Evolutionary conservation across 2,888 invertebrate species (phyloP).

Genomic region (Eristalinus aeneus): DNA sequence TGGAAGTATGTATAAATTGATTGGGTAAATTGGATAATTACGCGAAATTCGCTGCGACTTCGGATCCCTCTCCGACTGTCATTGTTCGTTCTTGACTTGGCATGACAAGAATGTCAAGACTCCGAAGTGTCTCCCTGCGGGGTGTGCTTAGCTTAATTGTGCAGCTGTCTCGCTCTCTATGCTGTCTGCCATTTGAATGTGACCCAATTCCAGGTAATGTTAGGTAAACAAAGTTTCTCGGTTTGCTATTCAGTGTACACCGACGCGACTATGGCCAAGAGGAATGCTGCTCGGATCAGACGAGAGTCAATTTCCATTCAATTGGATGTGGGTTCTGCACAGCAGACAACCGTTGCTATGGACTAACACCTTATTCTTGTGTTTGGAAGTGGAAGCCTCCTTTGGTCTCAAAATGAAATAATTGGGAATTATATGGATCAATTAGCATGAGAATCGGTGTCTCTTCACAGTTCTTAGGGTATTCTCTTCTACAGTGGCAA

Average conservation of each 20-base stretch:
- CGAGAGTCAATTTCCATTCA: background rate
- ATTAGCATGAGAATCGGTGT: background rate
- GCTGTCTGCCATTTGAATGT: background rate
- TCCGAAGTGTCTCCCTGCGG: constrained; percentile 7
- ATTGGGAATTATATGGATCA: background rate
- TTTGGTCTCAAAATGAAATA: background rate
- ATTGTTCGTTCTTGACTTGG: constrained; percentile 34
- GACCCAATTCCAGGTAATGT: constrained; percentile 51
- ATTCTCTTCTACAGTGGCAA: background rate
- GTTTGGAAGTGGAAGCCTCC: background rate
- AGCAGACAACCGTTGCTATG: background rate
- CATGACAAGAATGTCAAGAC: constrained; percentile 38
- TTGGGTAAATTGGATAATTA: constrained; percentile 68
- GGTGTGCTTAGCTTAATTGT: constrained; percentile 32
- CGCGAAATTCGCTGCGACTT: constrained; percentile 26
- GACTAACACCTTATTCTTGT: too few relatives aligned
- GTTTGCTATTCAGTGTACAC: background rate
- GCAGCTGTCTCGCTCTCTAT: constrained; percentile 18
- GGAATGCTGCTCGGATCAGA: constrained; percentile 3
- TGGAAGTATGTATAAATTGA: constrained; percentile 52
- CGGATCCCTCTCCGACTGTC: constrained; percentile 1
- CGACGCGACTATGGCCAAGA: constrained; percentile 11
- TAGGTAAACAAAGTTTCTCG: constrained; percentile 27
- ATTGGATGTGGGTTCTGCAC: background rate
- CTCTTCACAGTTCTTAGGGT: background rate